Base-by-base conservation (phyloP, 2,888 invertebrate genomes). In the Brenthis ino region DNA sequence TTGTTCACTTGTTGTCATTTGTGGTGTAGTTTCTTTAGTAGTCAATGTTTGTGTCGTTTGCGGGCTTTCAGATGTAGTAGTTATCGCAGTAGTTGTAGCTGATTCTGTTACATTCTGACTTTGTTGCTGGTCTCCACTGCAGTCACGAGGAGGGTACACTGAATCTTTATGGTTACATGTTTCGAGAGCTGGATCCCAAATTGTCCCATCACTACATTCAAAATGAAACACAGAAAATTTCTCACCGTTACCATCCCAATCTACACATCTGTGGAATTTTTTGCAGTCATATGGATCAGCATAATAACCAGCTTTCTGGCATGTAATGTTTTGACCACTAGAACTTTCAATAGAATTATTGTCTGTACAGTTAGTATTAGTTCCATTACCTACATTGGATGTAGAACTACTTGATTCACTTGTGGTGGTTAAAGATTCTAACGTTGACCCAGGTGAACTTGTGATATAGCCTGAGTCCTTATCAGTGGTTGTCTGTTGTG, bases 101-200 rank as follows among this genome's bases (percentile, higher is more conserved):
- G 75, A 72, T 68, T 79, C 74, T 37, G 76, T 72, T 16, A 64
- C 76, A 70, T 77, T 84, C 76, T 77, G 80, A 74, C 57, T 80
- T 77, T 86, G 85, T 57, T 83, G 79, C 74, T 87, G 82, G n/a
- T 79, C 73, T 33, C 85, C 81, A 75, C 84, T 88, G 73, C 93
- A 93, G 72, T 88, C 82, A 43, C 93, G 84, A 63, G 87, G 88
- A n/a, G 95, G 95, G 78, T 95, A 94, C 16, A 95, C 94, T 8
- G 95, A 94, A 69, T 94, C 94, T 74, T 94, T 94, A 77, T 95
- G 91, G 82, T 96, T 96, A 81, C 96, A 96, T 3, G 95, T 94
- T 73, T 93, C 93, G 63, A 95, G 81, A 60, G 93, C 92, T 37
- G 95, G 94, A 85, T 96, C 96, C 93, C 95, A 96, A 74, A 96